A percentile compares a stretch with the other conserved stretches of the same genome.
Conservation (phyloP, 1,140 invertebrate genomes). For the Macrotrachela quadricornifera region DNA sequence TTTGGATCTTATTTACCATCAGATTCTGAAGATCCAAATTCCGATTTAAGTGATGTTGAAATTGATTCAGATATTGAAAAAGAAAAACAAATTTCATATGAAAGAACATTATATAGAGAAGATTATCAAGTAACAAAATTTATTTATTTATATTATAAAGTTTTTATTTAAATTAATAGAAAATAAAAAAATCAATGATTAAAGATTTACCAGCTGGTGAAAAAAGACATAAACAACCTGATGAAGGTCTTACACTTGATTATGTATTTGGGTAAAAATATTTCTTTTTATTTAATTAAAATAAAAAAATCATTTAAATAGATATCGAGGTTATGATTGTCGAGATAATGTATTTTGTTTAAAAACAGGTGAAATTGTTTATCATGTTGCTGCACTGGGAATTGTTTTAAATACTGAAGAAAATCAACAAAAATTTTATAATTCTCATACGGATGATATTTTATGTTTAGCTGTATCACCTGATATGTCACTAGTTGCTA, state of each 20-base stretch:
- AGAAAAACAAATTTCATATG: conserved; percentile 27
- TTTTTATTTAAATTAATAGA: too few species aligned
- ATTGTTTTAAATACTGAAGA: conserved; percentile 23
- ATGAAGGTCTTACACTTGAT: conserved; percentile 21
- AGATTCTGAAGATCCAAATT: conserved; percentile 28
- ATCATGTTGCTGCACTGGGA: conserved; percentile 28
- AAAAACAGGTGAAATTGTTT: conserved; percentile 23
- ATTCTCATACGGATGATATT: conserved; percentile 29
- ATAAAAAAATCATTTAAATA: conserved; percentile 2
- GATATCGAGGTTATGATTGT: conserved; percentile 31
- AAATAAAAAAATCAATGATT: conserved; percentile 16
- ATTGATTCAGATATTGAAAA: conserved; percentile 28
- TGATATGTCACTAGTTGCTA: conserved; percentile 25
- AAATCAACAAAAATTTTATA: conserved; percentile 25
- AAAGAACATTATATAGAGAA: conserved; percentile 22
- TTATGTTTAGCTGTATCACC: conserved; percentile 29
- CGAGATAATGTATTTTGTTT: conserved; percentile 30
- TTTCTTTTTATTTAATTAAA: neutral
- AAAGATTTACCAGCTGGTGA: conserved; percentile 17
- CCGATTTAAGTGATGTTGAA: conserved; percentile 23
- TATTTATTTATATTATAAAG: too few species aligned
- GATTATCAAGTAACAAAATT: conserved; percentile 2
- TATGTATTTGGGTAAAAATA: conserved; percentile 26
- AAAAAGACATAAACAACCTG: neutral
- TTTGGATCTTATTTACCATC: conserved; percentile 19